phyloP scores from a whole-genome alignment of 2,797 vertebrate genomes.

The Cynodonichthys magdalenae region DNA sequence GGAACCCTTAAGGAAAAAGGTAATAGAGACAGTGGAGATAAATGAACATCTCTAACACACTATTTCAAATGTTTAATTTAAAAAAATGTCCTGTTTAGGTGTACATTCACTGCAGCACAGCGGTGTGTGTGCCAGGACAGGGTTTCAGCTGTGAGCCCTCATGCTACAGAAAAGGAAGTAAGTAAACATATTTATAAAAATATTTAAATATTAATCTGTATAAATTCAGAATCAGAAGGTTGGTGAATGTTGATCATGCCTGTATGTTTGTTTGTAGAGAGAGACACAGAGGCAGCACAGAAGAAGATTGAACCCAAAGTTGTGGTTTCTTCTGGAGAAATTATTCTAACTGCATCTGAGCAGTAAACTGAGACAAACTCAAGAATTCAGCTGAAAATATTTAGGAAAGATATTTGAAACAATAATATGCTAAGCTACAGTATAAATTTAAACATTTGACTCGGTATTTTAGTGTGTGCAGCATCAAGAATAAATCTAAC shows the following conservation, averaged over 20 bases:
- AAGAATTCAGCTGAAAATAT: background rate
- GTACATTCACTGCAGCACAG: constrained; percentile 75
- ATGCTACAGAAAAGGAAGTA: constrained; percentile 62
- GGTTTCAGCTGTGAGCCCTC: constrained; percentile 35
- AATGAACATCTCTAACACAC: background rate
- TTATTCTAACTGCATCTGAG: constrained; percentile 24
- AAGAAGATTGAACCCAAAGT: constrained; percentile 3
- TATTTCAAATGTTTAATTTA: no score
- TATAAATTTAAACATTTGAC: background rate
- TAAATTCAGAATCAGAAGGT: constrained; percentile 1
- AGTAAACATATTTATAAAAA: constrained; percentile 13
- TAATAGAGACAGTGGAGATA: background rate
- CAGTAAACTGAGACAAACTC: constrained; percentile 7
- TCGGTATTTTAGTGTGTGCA: background rate
- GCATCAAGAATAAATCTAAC: background rate
- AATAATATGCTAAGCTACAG: background rate
- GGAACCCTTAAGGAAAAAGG: constrained; percentile 23
- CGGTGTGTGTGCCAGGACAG: constrained; percentile 49
- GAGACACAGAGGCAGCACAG: constrained; percentile 18
- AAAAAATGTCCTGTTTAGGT: constrained; percentile 4
- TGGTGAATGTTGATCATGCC: constrained; percentile 22
- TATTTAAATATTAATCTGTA: background rate
- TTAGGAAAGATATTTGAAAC: background rate
- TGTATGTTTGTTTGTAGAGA: constrained; percentile 51
- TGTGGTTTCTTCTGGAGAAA: constrained; percentile 51